These are phyloP conservation scores for Samia ricini DNA, from an alignment of 1,140 invertebrate genomes.

Conservation along the genomic window DNA sequence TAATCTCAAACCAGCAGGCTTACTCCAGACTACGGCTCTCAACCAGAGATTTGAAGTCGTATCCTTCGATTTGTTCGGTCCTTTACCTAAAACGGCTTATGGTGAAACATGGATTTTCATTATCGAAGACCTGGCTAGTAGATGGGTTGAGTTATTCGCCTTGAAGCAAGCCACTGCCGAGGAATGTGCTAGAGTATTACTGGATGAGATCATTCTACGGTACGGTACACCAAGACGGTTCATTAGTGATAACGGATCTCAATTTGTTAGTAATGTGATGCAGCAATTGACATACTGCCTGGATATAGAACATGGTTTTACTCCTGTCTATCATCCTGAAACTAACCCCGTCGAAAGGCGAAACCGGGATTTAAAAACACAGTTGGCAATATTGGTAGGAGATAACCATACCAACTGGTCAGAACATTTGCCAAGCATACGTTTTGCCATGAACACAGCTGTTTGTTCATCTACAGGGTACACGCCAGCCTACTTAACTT, in stretches of 20 bases:
- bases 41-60: slow-evolving; percentile 35
- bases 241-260: slow-evolving; percentile 53
- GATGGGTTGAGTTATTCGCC: too few species aligned
- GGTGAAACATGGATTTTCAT: too few species aligned
- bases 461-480: slow-evolving; percentile 5
- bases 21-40: slow-evolving; percentile 33
- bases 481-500: slow-evolving; percentile 22
- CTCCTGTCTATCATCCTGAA: too few species aligned
- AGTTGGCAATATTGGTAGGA: slow-evolving; percentile 16
- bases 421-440: slow-evolving; percentile 17
- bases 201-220: too few species aligned
- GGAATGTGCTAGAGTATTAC: too few species aligned
- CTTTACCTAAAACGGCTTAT: not conserved
- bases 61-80: slow-evolving; percentile 25
- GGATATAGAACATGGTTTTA: slow-evolving; percentile 30
- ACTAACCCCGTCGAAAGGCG: too few species aligned
- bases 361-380: slow-evolving; percentile 18
- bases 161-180: too few species aligned
- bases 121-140: too few species aligned
- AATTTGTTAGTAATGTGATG: slow-evolving; percentile 49
- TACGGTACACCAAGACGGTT: slow-evolving; percentile 39
- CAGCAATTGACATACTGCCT: slow-evolving; percentile 31
- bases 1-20: slow-evolving; percentile 36
- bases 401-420: slow-evolving; percentile 14
- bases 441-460: slow-evolving; percentile 25